Percentiles rank a stretch among this genome's conserved stretches.
Conservation (phyloP, 2,888 invertebrate genomes). For the Brachyptera risi region DNA sequence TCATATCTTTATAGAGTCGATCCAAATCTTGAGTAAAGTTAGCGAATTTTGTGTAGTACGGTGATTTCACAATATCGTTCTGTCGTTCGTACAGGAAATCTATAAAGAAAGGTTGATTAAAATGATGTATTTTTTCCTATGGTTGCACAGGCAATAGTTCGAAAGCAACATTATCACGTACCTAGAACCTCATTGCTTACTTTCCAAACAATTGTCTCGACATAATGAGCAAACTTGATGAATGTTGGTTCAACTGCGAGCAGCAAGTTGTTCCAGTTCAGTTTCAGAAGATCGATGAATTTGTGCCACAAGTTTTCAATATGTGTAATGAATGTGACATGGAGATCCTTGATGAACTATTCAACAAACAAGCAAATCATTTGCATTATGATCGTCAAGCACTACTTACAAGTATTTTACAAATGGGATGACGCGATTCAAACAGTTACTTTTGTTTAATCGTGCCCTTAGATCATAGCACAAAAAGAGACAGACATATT, state of each 20-base stretch:
- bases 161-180: too few relatives aligned
- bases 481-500: too few relatives aligned
- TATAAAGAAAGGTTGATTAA: constrained; percentile 36
- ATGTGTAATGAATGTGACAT: constrained; percentile 63
- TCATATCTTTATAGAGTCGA: constrained; percentile 69
- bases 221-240: constrained; percentile 69
- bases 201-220: constrained; percentile 69
- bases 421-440: too few relatives aligned
- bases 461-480: too few relatives aligned
- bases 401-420: too few relatives aligned
- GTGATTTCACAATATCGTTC: constrained; percentile 73
- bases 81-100: constrained; percentile 78
- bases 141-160: too few relatives aligned
- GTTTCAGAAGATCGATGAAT: constrained; percentile 56
- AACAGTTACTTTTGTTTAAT: too few relatives aligned
- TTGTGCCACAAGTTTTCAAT: constrained; percentile 72
- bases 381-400: too few relatives aligned
- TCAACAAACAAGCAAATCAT: constrained; percentile 12
- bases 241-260: constrained; percentile 74
- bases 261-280: constrained; percentile 69
- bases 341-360: constrained; percentile 68
- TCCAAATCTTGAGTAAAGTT: constrained; percentile 79
- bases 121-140: constrained; percentile 7
- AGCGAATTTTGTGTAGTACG: constrained; percentile 74
- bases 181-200: constrained; percentile 67